Evolutionary conservation across 2,888 invertebrate genomes (phyloP).

Genomic region (Pristionchus arcanus): DNA sequence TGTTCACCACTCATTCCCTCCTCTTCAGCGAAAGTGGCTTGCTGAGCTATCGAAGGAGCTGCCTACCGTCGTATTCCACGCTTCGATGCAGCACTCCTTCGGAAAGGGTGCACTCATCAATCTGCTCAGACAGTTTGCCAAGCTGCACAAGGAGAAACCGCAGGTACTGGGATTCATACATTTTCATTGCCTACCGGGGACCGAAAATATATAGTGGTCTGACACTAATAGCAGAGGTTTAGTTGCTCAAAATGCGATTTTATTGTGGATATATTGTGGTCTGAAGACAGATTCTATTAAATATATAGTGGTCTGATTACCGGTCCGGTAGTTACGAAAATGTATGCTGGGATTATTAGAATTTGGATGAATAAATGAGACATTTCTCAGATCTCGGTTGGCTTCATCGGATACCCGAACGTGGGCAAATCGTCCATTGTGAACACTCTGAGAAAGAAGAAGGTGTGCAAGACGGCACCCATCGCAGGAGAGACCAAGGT

Average conservation of each 20-base stretch:
- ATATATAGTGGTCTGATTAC: too few relatives aligned
- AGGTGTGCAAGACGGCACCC: conserved; percentile 98
- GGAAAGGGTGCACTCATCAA: conserved; percentile 98
- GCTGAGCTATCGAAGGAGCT: conserved; percentile 93
- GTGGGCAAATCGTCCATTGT: conserved; percentile 98
- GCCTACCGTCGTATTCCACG: conserved; percentile 98
- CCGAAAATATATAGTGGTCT: too few relatives aligned
- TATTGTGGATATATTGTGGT: too few relatives aligned
- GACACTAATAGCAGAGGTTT: too few relatives aligned
- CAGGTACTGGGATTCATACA: conserved; percentile 85
- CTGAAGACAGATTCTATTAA: too few relatives aligned
- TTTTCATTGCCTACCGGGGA: too few relatives aligned
- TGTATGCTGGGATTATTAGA: too few relatives aligned
- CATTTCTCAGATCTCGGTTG: conserved; percentile 89
- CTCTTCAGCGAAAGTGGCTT: conserved; percentile 90
- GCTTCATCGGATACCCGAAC: conserved; percentile 99
- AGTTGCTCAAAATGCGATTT: too few relatives aligned
- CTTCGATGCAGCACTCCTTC: conserved; percentile 98
- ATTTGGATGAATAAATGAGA: not conserved
- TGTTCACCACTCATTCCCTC: not conserved
- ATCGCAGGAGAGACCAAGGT: conserved; percentile 90
- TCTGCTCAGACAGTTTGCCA: conserved; percentile 93
- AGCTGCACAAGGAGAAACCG: conserved; percentile 95
- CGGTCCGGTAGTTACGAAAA: too few relatives aligned
- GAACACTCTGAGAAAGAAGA: conserved; percentile 94